Evolutionary conservation across 2,113 vertebrate species (phyloP).

Genomic region (Scalopus aquaticus): DNA sequence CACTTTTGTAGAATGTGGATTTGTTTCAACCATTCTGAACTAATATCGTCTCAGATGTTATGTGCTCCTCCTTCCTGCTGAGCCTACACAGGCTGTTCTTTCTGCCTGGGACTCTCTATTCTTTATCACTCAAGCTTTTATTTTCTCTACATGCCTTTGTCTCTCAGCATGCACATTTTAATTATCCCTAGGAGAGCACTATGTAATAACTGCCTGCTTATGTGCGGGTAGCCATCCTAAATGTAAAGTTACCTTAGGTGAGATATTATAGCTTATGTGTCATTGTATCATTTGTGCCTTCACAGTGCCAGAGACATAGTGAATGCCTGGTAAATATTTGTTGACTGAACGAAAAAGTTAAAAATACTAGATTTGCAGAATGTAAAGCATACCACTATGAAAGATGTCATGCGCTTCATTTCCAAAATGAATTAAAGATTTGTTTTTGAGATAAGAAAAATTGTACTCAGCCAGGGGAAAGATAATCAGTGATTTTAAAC

Average conservation of each 20-base stretch:
- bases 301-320: not conserved
- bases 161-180: not conserved
- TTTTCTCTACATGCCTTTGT: not conserved
- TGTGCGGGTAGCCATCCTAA: not conserved
- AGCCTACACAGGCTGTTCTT: not conserved
- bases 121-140: not conserved
- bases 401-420: not conserved
- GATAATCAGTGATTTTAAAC: not conserved
- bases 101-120: not conserved
- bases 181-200: not conserved
- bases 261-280: not conserved
- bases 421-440: constrained; percentile 6
- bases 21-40: not conserved
- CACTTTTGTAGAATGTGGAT: not conserved
- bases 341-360: not conserved
- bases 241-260: not conserved
- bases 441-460: not conserved
- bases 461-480: not conserved
- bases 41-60: not conserved
- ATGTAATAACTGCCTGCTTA: not conserved
- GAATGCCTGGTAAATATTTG: not conserved
- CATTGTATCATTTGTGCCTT: not conserved
- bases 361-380: not conserved
- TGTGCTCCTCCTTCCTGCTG: no score
- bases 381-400: not conserved